Evolutionary conservation across 2,113 vertebrate genomes (phyloP).

Genomic region (Syngnathus typhle): DNA sequence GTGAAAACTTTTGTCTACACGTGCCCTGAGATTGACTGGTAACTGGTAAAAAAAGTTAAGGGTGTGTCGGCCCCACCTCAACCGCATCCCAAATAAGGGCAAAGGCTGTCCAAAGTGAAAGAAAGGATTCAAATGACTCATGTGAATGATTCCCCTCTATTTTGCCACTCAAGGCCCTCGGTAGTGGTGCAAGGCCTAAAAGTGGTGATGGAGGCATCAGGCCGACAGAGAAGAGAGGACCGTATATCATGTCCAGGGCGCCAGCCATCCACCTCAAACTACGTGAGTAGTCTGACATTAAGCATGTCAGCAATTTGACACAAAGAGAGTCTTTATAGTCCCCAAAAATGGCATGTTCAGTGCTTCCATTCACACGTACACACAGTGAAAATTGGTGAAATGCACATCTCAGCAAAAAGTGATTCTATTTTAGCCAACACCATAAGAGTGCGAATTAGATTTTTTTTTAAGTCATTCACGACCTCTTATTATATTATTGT

Average conservation of each 20-base stretch:
- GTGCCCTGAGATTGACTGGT: too few relatives aligned
- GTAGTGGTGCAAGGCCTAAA: constrained; percentile 52
- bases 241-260: constrained; percentile 81
- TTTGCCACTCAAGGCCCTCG: constrained; percentile 39
- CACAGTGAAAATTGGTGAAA: not conserved
- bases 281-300: constrained; percentile 78
- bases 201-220: constrained; percentile 48
- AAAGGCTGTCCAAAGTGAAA: too few relatives aligned
- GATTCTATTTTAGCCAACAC: too few relatives aligned
- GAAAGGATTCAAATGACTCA: not conserved
- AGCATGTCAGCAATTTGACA: not conserved
- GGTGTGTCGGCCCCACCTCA: too few relatives aligned
- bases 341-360: not conserved
- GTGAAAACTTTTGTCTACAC: too few relatives aligned
- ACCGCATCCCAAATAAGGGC: too few relatives aligned
- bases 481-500: not conserved
- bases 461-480: too few relatives aligned
- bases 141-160: not conserved
- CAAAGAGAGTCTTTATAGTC: not conserved
- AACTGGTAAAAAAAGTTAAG: too few relatives aligned
- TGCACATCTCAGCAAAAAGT: too few relatives aligned
- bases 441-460: too few relatives aligned
- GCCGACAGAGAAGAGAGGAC: constrained; percentile 81
- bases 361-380: not conserved
- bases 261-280: constrained; percentile 83